Base-by-base conservation (phyloP, 2,113 vertebrate genomes). In the Pandion haliaetus region DNA sequence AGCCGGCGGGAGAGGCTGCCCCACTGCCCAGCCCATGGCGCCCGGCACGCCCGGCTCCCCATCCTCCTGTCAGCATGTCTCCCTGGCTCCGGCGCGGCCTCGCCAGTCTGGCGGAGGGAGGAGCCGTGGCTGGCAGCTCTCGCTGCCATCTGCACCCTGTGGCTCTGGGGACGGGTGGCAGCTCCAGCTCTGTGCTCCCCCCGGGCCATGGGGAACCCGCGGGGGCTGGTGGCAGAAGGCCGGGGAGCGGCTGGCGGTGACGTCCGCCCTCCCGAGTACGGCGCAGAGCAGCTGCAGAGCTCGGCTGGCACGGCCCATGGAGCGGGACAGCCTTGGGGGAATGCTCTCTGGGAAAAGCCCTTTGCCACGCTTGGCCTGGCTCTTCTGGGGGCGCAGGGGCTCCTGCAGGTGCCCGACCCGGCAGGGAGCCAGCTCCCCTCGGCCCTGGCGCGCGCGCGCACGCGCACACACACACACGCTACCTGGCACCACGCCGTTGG, bases 401-500 rank as follows among this genome's bases (percentile, higher is more conserved):
- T 29, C 32, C 36, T 1, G 0, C 31, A 38, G 40, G 26, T 4
- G 1, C 45, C 34, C 19, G 0, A 58, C 32, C 32, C 3, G 0
- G 10, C 32, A 25, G 31, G 36, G 29, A 62, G 25, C 32, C 58
- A 9, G 67, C 14, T 44, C 58, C 91, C 71, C 19, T 18, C 2
- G 4, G 44, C 25, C 47, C 25, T 0, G 1, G 52, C 52, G 62
- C 49, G 12, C 6, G 13, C 44, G 3, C 0, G 2, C 52, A 29
- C 50, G 12, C 0, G 1, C 17, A 38, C 28, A 57, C 1, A 13
- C 44, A 44, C 52, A 17, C 14, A 14, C 2, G 36, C 61, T 98
- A 99, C 99, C 99, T 99, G 99, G 99, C 93, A 99, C 99, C 24
- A 99, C 99, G 79, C 99, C 99, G 82, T 99, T 99, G 96, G 99